Base-by-base conservation (phyloP, 2,888 invertebrate genomes). In the Neoaliturus tenellus region DNA sequence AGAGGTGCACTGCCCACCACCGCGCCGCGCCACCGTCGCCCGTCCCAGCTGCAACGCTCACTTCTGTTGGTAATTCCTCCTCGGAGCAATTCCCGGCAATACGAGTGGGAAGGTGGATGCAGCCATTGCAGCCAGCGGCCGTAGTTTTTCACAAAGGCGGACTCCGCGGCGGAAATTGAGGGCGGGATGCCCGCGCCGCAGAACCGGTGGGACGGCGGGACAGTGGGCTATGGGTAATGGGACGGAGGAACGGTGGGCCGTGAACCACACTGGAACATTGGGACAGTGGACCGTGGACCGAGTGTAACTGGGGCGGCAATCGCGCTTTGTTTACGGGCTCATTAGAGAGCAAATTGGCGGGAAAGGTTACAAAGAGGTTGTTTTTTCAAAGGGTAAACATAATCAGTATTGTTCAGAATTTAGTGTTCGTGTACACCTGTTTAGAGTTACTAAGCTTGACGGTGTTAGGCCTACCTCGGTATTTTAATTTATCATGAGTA, bases 81-180 rank as follows among this genome's bases (percentile, higher is more conserved):
- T 62, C 62, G 55, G 48, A 62, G 62, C 17, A 62, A 62, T 62
- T 62, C 62, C 28, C 20, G 17, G 51, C 20, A 55, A 4, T 23
- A 5, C n/a, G 23, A 44, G 44, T 6, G 44, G 12, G 44, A 14
- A 10, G 20, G 23, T n/a, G 55, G 12, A 23, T 5, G 20, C 23
- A 20, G 23, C 14, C 62, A 20, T n/a, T n/a, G 51, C 10, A 20
- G 51, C 20, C 48, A 48, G 14, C 23, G 55, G 55, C 1, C 55
- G 25, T 3, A 14, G 62, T 62, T 62, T 62, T 62, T 62, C 62
- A 62, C 62, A 62, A 62, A 62, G 62, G 62, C n/a, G 39, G 23
- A 5, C 62, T 5, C 25, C 28, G 14, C 62, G 62, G 62, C 62
- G 62, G 62, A 62, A 62, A 62, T 62, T 62, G 62, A 62, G 62